Base-by-base conservation (phyloP, 2,888 invertebrate genomes). In the Tetragonula carbonaria region DNA sequence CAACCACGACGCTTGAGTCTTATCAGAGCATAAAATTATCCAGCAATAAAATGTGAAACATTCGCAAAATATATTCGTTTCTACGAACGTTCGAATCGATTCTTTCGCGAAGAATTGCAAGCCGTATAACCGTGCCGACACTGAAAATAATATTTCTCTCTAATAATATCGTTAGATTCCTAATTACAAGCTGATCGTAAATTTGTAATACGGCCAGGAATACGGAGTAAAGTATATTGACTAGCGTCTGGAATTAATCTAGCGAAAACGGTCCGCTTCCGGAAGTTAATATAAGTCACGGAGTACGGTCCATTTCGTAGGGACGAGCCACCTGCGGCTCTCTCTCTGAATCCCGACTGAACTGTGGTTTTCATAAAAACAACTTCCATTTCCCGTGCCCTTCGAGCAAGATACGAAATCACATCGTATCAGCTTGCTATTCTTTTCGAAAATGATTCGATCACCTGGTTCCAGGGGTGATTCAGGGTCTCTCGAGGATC, bases 181-280 rank as follows among this genome's bases (percentile, higher is more conserved):
- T 50, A 18, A 72, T 51, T 53, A 45, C 4, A 0, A 21, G 14
- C 16, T 14, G 51, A 67, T 50, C 28, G 50, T 23, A 14, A 11
- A n/a, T n/a, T 65, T 57, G 21, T n/a, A 23, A 45, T 53, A 38
- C 3, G 33, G 51, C 14, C 6, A 18, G 23, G 14, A 45, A 13
- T 18, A 23, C 2, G 53, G 53, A 14, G 14, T 3, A 72, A 23
- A 14, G 23, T 45, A 59, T 78, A 74, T 80, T 51, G 65, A 67
- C 74, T 72, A 63, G 78, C 83, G 74, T 80, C 86, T 87, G 87
- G 88, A 90, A 91, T 92, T 92, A 92, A 92, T 92, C 91, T 88
- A 92, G 90, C 88, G 91, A 89, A 90, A 92, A 88, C 62, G 68
- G 71, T 51, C 67, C 55, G 76, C 23, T 71, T 33, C 66, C 70